phyloP scores from a whole-genome alignment of 37 sponge, comb jelly and placozoan species.

The Amphimedon queenslandica region DNA sequence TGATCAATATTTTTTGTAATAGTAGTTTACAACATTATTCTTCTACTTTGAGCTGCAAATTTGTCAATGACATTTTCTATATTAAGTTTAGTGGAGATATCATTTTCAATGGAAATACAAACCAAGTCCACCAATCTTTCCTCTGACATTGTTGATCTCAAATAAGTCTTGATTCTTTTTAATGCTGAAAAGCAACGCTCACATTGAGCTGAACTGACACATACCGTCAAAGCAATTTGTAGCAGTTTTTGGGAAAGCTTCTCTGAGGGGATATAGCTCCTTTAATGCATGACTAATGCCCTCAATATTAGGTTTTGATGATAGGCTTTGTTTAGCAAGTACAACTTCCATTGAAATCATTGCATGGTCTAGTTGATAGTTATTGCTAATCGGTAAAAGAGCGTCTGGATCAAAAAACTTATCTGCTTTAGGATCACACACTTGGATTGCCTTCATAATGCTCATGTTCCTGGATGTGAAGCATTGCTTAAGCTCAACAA shows the following conservation, averaged over 20 bases:
- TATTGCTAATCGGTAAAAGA: background rate
- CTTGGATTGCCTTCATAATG: conserved; percentile 34
- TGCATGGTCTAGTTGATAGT: background rate
- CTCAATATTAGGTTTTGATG: too few species aligned
- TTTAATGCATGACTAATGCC: too few species aligned
- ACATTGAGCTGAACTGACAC: conserved; percentile 8
- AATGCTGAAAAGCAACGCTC: conserved; percentile 4
- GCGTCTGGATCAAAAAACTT: conserved; percentile 7
- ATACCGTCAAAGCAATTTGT: too few species aligned
- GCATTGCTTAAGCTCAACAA: conserved; percentile 17
- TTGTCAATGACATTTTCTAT: too few species aligned
- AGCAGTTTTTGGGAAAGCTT: too few species aligned
- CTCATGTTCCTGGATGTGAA: conserved; percentile 19
- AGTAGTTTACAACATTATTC: too few species aligned
- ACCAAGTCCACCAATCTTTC: conserved; percentile 1
- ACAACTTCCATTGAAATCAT: conserved; percentile 13
- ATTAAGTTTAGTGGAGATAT: too few species aligned
- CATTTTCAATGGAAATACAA: too few species aligned
- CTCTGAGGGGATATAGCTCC: too few species aligned
- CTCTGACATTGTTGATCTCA: conserved; percentile 8
- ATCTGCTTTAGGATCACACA: conserved; percentile 6
- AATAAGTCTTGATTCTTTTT: conserved; percentile 2
- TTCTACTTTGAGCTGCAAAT: too few species aligned
- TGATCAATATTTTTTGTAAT: too few species aligned
- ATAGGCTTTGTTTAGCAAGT: conserved; percentile 25